phyloP scores from a whole-genome alignment of 2,113 vertebrate species.

The Semicossyphus pulcher region DNA sequence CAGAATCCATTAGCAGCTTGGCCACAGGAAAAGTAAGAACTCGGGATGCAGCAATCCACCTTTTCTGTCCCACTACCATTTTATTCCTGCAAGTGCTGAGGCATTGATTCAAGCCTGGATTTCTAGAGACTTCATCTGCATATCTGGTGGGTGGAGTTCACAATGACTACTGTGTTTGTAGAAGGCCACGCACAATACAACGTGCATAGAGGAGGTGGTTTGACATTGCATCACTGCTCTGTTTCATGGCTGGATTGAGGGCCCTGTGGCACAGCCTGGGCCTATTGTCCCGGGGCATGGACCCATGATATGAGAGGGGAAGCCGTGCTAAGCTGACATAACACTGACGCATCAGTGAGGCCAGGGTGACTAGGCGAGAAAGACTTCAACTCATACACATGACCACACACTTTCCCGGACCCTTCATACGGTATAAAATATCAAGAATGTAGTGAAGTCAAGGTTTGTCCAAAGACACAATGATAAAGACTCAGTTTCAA shows the following conservation, averaged over 20 bases:
- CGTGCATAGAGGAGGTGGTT: slow-evolving; percentile 38
- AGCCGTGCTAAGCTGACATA: slow-evolving; percentile 36
- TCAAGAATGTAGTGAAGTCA: too few relatives aligned
- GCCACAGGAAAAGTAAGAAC: not conserved
- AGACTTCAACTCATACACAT: slow-evolving; percentile 6
- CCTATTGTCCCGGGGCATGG: slow-evolving; percentile 57
- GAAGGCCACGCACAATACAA: slow-evolving; percentile 23
- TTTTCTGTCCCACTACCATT: not conserved
- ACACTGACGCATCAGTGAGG: slow-evolving; percentile 40
- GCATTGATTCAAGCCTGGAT: not conserved
- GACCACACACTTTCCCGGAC: slow-evolving; percentile 6
- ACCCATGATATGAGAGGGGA: slow-evolving; percentile 51
- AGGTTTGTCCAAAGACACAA: not conserved
- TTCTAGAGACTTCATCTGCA: slow-evolving; percentile 10
- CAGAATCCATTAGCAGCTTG: not conserved
- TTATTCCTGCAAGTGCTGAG: not conserved
- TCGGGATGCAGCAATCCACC: not conserved
- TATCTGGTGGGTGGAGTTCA: slow-evolving; percentile 6
- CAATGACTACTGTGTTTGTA: slow-evolving; percentile 31
- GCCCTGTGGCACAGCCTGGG: slow-evolving; percentile 25
- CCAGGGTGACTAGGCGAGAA: slow-evolving; percentile 41
- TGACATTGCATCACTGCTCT: slow-evolving; percentile 53
- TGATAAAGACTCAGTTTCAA: not conserved
- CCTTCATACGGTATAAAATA: not conserved
- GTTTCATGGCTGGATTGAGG: slow-evolving; percentile 46